Evolutionary conservation across 2,888 invertebrate genomes (phyloP), one percentile per base, ranked within the genome.

Genomic region (Drosophila ezoana): DNA sequence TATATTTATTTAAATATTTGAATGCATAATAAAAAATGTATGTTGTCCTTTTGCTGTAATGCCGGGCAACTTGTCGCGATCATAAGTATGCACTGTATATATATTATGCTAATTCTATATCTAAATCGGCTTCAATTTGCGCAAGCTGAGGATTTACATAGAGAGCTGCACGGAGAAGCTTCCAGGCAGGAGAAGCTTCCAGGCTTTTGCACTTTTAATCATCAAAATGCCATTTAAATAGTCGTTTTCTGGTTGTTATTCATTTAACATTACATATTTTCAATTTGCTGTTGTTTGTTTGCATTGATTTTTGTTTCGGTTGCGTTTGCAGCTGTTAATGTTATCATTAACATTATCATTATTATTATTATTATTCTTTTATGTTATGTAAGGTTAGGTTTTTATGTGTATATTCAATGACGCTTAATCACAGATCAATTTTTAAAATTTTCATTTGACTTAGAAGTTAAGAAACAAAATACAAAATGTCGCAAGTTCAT

Each of bases 371-470:
- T 28, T 37, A 57, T 51, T 18, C 23, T 23, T 23, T 8, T 28
- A 28, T 8, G 28, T 28, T 64, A 65, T 75, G 54, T 67, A 51
- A 68, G 41, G 28, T 67, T 72, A 68, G 13, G 38, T 52, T 35
- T n/a, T 40, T 61, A 20, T 72, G 57, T 81, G 56, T 83, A 63
- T 79, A 82, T 84, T 83, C 83, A 83, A 83, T 83, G 83, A 83
- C 83, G 85, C 83, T 82, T 82, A 83, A 83, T 83, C 83, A 83
- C 83, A 83, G 83, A 83, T 83, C 85, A 83, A 82, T 83, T 83
- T 82, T 81, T 84, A 76, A 71, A 82, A 83, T 85, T 83, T 83
- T 77, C 82, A 82, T 85, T 83, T 83, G 83, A 83, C 83, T 83
- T 83, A 83, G 83, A 85, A 82, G 77, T 81, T 83, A 83, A 76